A percentile compares a stretch with the other conserved stretches of the same genome.
Evolutionary conservation across 2,797 vertebrate species (phyloP).

Genomic region (Margarornis squamiger): DNA sequence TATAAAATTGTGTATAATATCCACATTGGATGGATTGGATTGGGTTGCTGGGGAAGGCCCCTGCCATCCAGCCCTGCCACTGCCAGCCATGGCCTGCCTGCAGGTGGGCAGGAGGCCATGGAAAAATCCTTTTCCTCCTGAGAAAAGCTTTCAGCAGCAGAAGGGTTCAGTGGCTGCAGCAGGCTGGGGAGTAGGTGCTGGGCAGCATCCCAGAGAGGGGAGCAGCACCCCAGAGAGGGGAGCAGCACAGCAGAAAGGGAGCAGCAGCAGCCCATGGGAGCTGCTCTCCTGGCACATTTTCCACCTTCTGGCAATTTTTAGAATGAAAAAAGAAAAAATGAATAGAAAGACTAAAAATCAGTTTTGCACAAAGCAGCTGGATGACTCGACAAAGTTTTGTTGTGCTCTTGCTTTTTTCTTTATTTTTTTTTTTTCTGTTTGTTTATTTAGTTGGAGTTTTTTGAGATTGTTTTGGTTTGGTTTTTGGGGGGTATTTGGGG

Average conservation of each 20-base stretch:
- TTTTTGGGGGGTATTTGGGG: no score
- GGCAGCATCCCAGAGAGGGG: no score
- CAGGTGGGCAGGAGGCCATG: background rate
- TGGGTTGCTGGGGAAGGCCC: background rate
- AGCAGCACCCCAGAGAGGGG: background rate
- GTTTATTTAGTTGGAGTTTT: no score
- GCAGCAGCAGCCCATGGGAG: background rate
- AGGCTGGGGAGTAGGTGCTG: background rate
- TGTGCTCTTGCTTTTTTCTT: background rate
- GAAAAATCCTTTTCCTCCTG: background rate
- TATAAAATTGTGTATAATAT: background rate
- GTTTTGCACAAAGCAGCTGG: background rate
- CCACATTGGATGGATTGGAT: rapidly evolving
- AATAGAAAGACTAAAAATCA: background rate
- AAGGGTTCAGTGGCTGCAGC: rapidly evolving
- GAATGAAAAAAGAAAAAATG: background rate
- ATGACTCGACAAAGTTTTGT: background rate
- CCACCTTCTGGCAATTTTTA: background rate
- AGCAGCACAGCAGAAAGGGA: rapidly evolving
- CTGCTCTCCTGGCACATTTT: background rate
- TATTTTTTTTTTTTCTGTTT: background rate
- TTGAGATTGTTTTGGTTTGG: no score
- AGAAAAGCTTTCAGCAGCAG: background rate
- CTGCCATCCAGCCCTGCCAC: background rate
- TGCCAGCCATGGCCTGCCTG: background rate